Base-by-base conservation (phyloP, 1,140 invertebrate genomes). In the Popillia japonica region DNA sequence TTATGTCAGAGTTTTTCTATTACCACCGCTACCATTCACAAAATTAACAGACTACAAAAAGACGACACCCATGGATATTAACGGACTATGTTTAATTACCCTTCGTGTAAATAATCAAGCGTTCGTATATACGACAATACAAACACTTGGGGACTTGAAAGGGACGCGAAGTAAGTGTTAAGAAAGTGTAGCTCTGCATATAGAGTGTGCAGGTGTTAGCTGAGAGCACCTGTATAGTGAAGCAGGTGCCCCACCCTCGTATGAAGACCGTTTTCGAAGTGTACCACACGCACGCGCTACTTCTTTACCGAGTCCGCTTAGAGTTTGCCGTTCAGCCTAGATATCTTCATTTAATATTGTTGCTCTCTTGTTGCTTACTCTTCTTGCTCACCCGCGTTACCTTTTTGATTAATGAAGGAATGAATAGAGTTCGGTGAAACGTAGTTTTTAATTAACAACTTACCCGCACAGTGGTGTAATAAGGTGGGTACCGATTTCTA, bases 161-260 rank as follows among this genome's bases (percentile, higher is more conserved):
- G 8, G 27, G 40, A 20, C 23, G 23, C 72, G 40, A 73, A 73
- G 59, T 59, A 75, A 68, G 77, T 72, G 77, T 75, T 78, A 78
- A 78, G 77, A 78, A 78, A 75, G 77, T 78, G 77, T 78, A 78
- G 48, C 78, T 79, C 75, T 77, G 77, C 78, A 77, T 79, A 79
- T 41, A 73, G 72, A 73, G 61, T 64, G 41, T 77, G 72, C 75
- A 77, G 61, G 78, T 79, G 64, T 44, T 8, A 23, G 75, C 17
- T 14, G 76, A 22, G 17, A 64, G 61, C 78, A 78, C 77, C 77
- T 78, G 77, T 64, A 64, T 64, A 64, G 61, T 68, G 44, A 40
- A 55, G 42, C 78, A 79, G 78, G 78, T 79, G 78, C 78, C 78
- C 78, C 78, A 79, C 78, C 78, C 78, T 76, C 78, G 74, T 77